Conservation (phyloP, 2,797 vertebrate species). For the Danio aesculapii region DNA sequence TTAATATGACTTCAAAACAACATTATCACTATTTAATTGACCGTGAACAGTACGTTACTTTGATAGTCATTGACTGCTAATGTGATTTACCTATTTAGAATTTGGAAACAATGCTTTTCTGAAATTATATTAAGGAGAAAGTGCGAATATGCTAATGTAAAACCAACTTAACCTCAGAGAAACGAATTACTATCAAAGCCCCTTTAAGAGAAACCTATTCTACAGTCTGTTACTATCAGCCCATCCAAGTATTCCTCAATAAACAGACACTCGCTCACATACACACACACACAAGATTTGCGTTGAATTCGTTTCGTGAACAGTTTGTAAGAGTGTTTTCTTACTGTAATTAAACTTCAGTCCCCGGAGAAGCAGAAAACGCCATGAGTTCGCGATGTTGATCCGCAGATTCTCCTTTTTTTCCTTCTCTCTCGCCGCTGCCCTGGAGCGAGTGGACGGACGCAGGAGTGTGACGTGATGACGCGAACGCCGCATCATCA, state of each 20-base stretch:
- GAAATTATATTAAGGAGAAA: too few species aligned
- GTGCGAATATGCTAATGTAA: too few species aligned
- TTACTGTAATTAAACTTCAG: not conserved
- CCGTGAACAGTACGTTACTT: too few species aligned
- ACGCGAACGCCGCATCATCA: not conserved
- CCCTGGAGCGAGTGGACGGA: not conserved
- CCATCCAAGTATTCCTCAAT: not conserved
- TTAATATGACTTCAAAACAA: too few species aligned
- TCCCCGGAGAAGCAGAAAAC: not conserved
- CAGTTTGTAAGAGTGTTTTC: not conserved
- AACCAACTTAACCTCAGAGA: too few species aligned
- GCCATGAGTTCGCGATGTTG: not conserved
- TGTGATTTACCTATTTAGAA: too few species aligned
- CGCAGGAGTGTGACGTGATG: constrained; percentile 26
- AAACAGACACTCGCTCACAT: not conserved
- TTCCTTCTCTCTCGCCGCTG: not conserved
- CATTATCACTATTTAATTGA: too few species aligned
- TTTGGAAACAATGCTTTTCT: too few species aligned
- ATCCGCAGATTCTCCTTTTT: not conserved
- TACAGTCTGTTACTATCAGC: not conserved
- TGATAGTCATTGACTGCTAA: too few species aligned
- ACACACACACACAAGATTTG: not conserved
- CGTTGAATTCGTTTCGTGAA: not conserved
- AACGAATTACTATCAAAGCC: too few species aligned
- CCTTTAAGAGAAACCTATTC: too few species aligned